phyloP scores from a whole-genome alignment of 2,113 vertebrate species.

The Columba janthina region DNA sequence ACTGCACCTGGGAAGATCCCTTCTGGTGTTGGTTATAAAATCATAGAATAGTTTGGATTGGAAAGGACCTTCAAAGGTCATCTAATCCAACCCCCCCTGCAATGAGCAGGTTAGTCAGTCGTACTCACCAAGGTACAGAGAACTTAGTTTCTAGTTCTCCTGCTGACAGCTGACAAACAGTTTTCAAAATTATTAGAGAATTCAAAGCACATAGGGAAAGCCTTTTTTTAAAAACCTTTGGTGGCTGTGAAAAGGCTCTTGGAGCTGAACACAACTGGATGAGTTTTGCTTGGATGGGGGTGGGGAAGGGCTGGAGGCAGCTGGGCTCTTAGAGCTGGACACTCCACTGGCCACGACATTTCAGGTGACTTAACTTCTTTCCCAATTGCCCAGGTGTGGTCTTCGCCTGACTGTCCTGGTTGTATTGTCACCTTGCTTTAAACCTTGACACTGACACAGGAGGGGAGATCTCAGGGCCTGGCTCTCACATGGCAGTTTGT shows the following conservation, averaged over 20 bases:
- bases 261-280: neutral
- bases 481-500: neutral
- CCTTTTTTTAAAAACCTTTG: neutral
- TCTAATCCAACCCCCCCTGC: no score
- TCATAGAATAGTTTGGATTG: no score
- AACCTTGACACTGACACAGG: no score
- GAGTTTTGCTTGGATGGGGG: neutral
- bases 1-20: neutral
- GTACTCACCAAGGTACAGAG: rapidly evolving
- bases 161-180: neutral
- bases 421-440: no score
- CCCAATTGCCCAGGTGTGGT: neutral
- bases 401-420: neutral
- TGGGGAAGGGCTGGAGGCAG: neutral
- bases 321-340: neutral
- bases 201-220: neutral
- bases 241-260: neutral
- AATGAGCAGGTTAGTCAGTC: no score
- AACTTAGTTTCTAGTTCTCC: neutral
- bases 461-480: neutral
- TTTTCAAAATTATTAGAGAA: neutral
- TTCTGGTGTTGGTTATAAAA: neutral
- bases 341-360: neutral
- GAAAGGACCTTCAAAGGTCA: no score
- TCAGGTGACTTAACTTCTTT: neutral